A percentile compares a stretch with the other conserved stretches of the same genome.
These are phyloP conservation scores for Idaea biselata DNA, from an alignment of 2,888 invertebrate species.

Conservation along the genomic window DNA sequence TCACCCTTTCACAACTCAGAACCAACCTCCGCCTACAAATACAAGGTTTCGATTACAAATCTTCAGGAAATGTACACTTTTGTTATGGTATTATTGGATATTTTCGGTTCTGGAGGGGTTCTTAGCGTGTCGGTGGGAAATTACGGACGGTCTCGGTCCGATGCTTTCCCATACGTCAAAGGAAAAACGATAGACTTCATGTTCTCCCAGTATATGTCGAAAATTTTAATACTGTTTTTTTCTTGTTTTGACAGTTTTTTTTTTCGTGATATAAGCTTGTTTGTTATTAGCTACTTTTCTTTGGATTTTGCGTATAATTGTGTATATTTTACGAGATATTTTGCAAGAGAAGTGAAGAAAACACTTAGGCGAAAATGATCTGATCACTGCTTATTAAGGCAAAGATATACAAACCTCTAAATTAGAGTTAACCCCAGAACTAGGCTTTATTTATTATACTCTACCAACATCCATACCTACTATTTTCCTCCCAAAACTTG, in stretches of 20 bases:
- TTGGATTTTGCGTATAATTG: not conserved
- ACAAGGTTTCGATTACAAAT: conserved; percentile 47
- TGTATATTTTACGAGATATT: not conserved
- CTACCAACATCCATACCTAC: not conserved
- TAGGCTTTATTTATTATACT: not conserved
- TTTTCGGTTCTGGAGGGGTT: not conserved
- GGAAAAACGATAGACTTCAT: conserved; percentile 8
- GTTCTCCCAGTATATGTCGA: not conserved
- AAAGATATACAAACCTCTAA: not conserved
- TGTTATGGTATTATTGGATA: conserved; percentile 25
- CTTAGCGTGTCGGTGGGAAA: conserved; percentile 2
- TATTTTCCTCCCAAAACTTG: conserved; percentile 15
- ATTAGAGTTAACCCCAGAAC: not conserved
- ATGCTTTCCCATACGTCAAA: conserved; percentile 15
- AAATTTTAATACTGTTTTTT: conserved; percentile 2
- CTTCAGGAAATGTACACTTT: conserved; percentile 30
- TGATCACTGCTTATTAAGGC: not conserved
- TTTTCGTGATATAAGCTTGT: not conserved
- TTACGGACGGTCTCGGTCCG: not conserved
- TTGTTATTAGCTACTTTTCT: not conserved
- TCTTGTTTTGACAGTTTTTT: conserved; percentile 9
- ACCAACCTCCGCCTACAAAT: conserved; percentile 35
- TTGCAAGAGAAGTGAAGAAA: not conserved
- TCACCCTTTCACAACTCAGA: conserved; percentile 56
- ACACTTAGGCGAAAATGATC: not conserved